Percentiles rank a stretch among this genome's conserved stretches.
phyloP scores from a whole-genome alignment of 2,113 vertebrate genomes.

The Malurus elegans region DNA sequence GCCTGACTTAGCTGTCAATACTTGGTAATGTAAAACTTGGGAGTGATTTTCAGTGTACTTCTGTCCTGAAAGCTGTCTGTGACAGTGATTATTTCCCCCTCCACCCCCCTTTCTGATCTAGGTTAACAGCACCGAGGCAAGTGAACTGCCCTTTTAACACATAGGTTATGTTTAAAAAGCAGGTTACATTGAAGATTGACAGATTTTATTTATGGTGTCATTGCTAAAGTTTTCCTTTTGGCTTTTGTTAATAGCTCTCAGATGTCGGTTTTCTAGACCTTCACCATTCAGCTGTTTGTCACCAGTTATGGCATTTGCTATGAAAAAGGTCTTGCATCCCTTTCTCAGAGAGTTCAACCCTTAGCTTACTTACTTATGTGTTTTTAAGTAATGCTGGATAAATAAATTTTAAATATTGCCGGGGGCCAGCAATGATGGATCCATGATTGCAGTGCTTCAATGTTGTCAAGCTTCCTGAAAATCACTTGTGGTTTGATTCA shows the following conservation, averaged over 20 bases:
- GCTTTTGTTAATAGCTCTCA: neutral
- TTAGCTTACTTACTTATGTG: neutral
- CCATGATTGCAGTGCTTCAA: neutral
- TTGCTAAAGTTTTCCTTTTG: neutral
- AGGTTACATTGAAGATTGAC: neutral
- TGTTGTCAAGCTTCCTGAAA: neutral
- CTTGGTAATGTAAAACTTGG: neutral
- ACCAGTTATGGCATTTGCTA: neutral
- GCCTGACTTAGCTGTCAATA: neutral
- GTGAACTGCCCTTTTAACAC: neutral
- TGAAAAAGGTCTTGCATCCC: neutral
- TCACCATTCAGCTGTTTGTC: accelerated
- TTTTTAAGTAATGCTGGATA: neutral
- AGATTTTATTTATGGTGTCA: neutral
- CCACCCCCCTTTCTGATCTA: neutral
- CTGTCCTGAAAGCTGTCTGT: neutral
- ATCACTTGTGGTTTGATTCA: neutral
- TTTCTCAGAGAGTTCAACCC: neutral
- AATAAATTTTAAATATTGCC: neutral
- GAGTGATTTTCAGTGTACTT: neutral
- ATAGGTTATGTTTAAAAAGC: neutral
- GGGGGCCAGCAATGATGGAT: neutral
- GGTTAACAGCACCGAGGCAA: neutral
- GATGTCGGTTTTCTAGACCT: neutral
- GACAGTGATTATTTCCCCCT: neutral